Conservation (phyloP, 1,140 invertebrate species). For the Myzus persicae region DNA sequence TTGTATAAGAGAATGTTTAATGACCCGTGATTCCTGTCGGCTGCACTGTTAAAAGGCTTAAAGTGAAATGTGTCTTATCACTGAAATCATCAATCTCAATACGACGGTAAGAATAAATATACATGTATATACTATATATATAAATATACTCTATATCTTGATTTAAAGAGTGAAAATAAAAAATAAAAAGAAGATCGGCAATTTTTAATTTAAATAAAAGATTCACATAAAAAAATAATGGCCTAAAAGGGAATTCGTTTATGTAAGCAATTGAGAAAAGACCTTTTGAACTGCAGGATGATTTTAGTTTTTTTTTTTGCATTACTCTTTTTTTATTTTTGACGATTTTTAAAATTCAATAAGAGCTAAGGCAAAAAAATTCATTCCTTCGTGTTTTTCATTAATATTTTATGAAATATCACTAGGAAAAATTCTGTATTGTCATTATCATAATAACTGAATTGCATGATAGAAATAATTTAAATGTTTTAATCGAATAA, state of each 20-base stretch:
- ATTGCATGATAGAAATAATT: background rate
- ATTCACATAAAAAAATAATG: slow-evolving; percentile 24
- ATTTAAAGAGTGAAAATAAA: slow-evolving; percentile 15
- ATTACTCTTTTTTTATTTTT: slow-evolving; percentile 5
- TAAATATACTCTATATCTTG: slow-evolving; percentile 11
- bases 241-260: slow-evolving; percentile 21
- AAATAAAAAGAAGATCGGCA: background rate
- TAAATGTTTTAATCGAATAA: background rate
- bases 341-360: background rate
- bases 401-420: background rate
- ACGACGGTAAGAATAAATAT: slow-evolving; percentile 2
- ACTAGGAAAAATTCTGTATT: background rate
- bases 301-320: background rate
- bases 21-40: slow-evolving; percentile 54
- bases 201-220: slow-evolving; percentile 50
- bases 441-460: background rate
- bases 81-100: slow-evolving; percentile 56
- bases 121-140: background rate
- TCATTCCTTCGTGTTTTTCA: background rate
- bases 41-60: slow-evolving; percentile 51
- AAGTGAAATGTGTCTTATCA: slow-evolving; percentile 57
- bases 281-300: background rate
- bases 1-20: slow-evolving; percentile 53
- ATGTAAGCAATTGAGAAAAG: slow-evolving; percentile 30
- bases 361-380: background rate